Percentiles rank a stretch among this genome's conserved stretches.
These are phyloP conservation scores for Drosophila lutescens DNA, from an alignment of 2,888 invertebrate genomes.

Conservation along the genomic window DNA sequence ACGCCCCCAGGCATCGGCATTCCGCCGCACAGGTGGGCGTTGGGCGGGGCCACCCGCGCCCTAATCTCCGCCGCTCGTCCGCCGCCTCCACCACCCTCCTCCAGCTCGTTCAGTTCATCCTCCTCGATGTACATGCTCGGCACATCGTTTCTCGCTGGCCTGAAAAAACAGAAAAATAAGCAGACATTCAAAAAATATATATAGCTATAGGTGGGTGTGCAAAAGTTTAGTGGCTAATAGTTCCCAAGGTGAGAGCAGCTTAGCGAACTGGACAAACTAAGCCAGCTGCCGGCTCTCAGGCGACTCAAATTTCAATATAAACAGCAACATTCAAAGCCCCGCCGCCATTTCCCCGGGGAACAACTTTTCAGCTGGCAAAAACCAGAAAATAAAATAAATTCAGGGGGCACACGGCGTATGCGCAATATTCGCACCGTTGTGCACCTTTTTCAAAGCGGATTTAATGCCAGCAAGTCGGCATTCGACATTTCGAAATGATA, in stretches of 20 bases:
- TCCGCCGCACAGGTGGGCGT: conserved; percentile 66
- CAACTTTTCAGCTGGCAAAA: conserved; percentile 31
- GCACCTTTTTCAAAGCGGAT: background rate
- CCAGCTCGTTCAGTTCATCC: conserved; percentile 84
- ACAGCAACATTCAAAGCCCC: conserved; percentile 14
- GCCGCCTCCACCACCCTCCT: conserved; percentile 76
- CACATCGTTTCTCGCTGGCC: conserved; percentile 84
- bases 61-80: conserved; percentile 81
- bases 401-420: conserved; percentile 46
- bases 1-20: conserved; percentile 17
- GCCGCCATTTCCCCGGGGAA: conserved; percentile 34
- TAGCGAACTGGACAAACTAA: conserved; percentile 30
- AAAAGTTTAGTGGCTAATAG: conserved; percentile 70
- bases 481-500: conserved; percentile 1
- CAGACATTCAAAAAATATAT: conserved; percentile 22
- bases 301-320: conserved; percentile 31
- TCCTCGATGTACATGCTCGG: conserved; percentile 85
- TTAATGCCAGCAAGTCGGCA: background rate
- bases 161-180: conserved; percentile 41
- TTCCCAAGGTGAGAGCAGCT: conserved; percentile 50
- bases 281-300: conserved; percentile 17
- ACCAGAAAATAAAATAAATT: conserved; percentile 18
- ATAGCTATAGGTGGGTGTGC: conserved; percentile 59
- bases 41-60: conserved; percentile 72
- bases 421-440: conserved; percentile 20